Conservation (phyloP, 2,113 vertebrate genomes). For the Pycnonotus jocosus region DNA sequence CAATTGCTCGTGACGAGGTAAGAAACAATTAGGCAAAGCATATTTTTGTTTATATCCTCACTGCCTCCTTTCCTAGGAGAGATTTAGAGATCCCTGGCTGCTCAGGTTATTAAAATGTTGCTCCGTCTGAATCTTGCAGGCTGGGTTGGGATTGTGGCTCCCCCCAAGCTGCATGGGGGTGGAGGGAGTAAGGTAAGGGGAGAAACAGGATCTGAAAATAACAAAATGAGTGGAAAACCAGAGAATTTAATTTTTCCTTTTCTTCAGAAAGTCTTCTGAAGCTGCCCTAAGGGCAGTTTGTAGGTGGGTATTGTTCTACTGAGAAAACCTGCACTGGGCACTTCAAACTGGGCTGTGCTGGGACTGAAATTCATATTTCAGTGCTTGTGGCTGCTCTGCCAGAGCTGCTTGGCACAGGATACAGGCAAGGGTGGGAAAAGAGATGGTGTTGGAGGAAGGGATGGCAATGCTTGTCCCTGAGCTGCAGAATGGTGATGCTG, state of each 20-base stretch:
- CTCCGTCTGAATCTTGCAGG: not conserved
- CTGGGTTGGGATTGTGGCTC: not conserved
- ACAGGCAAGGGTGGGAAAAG: not conserved
- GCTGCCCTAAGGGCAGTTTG: not conserved
- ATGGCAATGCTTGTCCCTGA: not conserved
- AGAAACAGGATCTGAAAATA: not conserved
- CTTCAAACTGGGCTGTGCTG: not conserved
- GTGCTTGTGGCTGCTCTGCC: not conserved
- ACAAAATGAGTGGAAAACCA: not conserved
- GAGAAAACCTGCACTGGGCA: not conserved
- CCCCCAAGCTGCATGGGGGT: rapidly evolving
- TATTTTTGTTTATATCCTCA: slow-evolving; percentile 64
- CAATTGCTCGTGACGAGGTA: slow-evolving; percentile 37
- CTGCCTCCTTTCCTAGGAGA: slow-evolving; percentile 42
- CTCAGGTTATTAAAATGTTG: not conserved
- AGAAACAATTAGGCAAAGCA: slow-evolving; percentile 68
- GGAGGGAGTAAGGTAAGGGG: not conserved
- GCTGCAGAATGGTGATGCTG: not conserved
- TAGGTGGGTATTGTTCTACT: not conserved
- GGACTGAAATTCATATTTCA: not conserved
- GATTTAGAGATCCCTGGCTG: slow-evolving; percentile 41
- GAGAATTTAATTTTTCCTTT: not conserved
- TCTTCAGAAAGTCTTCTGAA: not conserved
- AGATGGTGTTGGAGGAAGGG: not conserved
- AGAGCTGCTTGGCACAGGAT: not conserved